A percentile compares a stretch with the other conserved stretches of the same genome.
phyloP scores from a whole-genome alignment of 2,113 vertebrate genomes.

The Ploceus nigricollis region DNA sequence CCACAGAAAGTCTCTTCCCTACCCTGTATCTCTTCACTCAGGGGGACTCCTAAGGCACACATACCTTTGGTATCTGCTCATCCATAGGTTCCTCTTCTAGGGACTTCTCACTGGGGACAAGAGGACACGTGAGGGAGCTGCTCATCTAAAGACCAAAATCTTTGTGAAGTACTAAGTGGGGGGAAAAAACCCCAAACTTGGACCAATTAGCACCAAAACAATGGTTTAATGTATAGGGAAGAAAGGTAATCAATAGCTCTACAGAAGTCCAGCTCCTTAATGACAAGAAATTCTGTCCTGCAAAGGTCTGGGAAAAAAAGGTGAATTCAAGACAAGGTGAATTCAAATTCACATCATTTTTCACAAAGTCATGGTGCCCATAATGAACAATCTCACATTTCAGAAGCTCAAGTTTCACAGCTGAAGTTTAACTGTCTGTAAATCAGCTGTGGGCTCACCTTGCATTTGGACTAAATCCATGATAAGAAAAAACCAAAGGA shows the following conservation, averaged over 20 bases:
- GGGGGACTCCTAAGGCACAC: neutral
- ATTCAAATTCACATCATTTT: neutral
- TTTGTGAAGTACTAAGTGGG: neutral
- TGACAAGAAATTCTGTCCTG: neutral
- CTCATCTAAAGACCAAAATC: neutral
- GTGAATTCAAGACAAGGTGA: neutral
- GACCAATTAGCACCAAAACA: neutral
- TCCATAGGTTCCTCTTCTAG: neutral
- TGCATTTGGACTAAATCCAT: neutral
- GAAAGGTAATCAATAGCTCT: neutral
- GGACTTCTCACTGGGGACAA: neutral
- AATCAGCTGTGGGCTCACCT: neutral
- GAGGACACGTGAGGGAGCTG: neutral
- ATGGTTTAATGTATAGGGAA: rapidly evolving
- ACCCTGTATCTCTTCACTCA: neutral
- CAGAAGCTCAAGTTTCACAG: neutral
- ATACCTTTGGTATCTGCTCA: neutral
- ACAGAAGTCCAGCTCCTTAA: neutral
- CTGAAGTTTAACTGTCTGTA: neutral
- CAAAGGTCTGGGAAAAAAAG: neutral
- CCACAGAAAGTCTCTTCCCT: neutral
- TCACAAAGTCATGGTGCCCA: neutral
- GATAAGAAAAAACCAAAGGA: neutral
- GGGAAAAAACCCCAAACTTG: neutral
- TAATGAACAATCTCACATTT: neutral